These are phyloP conservation scores for Fundulus diaphanus DNA, from an alignment of 2,797 vertebrate genomes.

Conservation along the genomic window DNA sequence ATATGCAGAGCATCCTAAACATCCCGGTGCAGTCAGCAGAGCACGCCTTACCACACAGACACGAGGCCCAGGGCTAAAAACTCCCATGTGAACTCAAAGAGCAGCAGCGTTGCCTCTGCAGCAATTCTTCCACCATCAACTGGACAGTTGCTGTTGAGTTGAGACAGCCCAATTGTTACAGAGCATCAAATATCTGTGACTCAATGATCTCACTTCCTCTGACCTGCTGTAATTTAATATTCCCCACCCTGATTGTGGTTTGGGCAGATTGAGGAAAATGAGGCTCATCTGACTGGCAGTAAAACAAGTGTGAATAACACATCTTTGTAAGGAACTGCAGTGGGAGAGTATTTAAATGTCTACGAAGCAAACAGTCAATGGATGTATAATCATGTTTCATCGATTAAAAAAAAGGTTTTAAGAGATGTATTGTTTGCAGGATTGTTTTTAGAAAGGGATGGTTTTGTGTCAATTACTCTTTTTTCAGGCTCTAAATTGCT, in stretches of 20 bases:
- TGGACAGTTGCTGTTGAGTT: not conserved
- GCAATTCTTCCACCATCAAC: slow-evolving; percentile 6
- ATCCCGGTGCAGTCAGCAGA: slow-evolving; percentile 58
- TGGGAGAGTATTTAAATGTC: not conserved
- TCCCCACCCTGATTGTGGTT: slow-evolving; percentile 10
- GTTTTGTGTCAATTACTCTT: not conserved
- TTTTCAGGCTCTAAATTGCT: not conserved
- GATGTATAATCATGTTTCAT: not conserved
- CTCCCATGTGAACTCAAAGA: slow-evolving; percentile 22
- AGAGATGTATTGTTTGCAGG: not conserved
- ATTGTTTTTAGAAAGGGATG: not conserved
- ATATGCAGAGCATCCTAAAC: slow-evolving; percentile 66
- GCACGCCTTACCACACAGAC: slow-evolving; percentile 38
- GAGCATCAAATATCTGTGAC: slow-evolving; percentile 21
- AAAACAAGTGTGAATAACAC: not conserved
- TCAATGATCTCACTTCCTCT: slow-evolving; percentile 31
- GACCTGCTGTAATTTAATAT: slow-evolving; percentile 27
- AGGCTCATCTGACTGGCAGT: slow-evolving; percentile 13
- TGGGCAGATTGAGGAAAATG: slow-evolving; percentile 2
- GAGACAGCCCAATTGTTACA: not conserved
- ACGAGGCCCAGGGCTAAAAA: slow-evolving; percentile 33
- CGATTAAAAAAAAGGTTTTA: not conserved
- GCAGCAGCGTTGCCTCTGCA: not conserved
- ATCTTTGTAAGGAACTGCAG: not conserved
- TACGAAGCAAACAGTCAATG: not conserved